phyloP scores from a whole-genome alignment of 2,888 invertebrate genomes.

The Erannis defoliaria region DNA sequence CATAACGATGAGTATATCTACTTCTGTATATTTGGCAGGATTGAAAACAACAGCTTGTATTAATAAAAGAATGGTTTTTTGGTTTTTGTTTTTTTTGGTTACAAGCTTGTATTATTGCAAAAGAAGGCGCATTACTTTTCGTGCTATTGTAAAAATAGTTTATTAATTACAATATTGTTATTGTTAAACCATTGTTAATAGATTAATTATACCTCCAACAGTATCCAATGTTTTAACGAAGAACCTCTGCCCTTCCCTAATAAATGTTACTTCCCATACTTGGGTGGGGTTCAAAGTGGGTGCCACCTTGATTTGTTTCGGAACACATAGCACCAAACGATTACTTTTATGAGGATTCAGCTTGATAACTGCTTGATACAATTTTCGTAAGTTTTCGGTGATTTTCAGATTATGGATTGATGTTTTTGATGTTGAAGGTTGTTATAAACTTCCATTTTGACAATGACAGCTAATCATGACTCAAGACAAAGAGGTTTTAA shows the following conservation, averaged over 20 bases:
- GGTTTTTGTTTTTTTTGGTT: too few relatives aligned
- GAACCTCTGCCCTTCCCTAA: constrained; percentile 70
- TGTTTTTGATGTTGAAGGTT: constrained; percentile 6
- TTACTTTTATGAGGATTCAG: constrained; percentile 1
- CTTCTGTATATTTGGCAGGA: too few relatives aligned
- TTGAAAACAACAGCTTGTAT: too few relatives aligned
- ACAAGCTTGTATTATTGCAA: too few relatives aligned
- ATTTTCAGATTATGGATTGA: constrained; percentile 8
- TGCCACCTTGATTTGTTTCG: constrained; percentile 71
- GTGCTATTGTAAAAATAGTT: neutral
- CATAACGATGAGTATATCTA: too few relatives aligned
- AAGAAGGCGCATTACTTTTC: neutral
- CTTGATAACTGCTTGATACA: neutral
- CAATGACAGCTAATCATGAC: constrained; percentile 2
- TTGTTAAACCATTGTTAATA: neutral
- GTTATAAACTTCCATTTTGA: constrained; percentile 4
- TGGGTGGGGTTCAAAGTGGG: constrained; percentile 57
- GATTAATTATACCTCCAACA: constrained; percentile 64
- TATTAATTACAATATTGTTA: too few relatives aligned
- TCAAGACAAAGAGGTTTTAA: neutral
- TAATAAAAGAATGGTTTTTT: too few relatives aligned
- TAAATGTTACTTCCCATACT: constrained; percentile 74
- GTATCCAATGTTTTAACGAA: constrained; percentile 73
- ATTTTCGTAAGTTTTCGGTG: constrained; percentile 1
- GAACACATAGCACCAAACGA: constrained; percentile 16